Conservation (phyloP, 2,113 vertebrate genomes). For the Triplophysa siluroides region DNA sequence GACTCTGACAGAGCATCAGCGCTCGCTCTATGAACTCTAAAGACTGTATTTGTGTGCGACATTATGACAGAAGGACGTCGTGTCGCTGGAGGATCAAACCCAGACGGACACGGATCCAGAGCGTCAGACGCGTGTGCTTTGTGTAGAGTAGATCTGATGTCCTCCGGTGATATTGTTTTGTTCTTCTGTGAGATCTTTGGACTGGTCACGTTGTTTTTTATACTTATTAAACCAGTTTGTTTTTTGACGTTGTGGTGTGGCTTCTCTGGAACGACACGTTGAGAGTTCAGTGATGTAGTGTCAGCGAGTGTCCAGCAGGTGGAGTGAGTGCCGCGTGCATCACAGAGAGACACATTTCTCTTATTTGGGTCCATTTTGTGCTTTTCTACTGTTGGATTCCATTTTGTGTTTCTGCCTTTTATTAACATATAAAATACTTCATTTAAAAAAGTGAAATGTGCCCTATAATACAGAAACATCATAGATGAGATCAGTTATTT, state of each 20-base stretch:
- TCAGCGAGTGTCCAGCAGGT: conserved; percentile 2
- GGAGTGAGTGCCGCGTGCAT: not conserved
- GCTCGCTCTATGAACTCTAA: conserved; percentile 14
- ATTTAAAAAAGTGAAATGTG: not conserved
- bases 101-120: not conserved
- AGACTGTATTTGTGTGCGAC: conserved; percentile 30
- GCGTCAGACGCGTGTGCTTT: not conserved
- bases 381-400: conserved; percentile 50
- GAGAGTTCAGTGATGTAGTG: not conserved
- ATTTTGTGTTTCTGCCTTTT: conserved; percentile 53
- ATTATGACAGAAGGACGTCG: not conserved
- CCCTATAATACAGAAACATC: not conserved
- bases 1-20: conserved; percentile 43
- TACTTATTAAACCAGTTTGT: conserved; percentile 28
- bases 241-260: conserved; percentile 15
- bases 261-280: too few species aligned
- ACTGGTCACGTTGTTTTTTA: conserved; percentile 3
- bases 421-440: not conserved
- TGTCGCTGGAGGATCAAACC: not conserved
- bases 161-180: conserved; percentile 9
- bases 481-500: too few species aligned
- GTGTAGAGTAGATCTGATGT: conserved; percentile 15
- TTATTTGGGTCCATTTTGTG: conserved; percentile 57
- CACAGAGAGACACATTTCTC: conserved; percentile 39
- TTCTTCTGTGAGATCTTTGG: not conserved